Evolutionary conservation across 2,888 invertebrate genomes (phyloP), one percentile per base, ranked within the genome.

Genomic region (Caenorhabditis angaria): DNA sequence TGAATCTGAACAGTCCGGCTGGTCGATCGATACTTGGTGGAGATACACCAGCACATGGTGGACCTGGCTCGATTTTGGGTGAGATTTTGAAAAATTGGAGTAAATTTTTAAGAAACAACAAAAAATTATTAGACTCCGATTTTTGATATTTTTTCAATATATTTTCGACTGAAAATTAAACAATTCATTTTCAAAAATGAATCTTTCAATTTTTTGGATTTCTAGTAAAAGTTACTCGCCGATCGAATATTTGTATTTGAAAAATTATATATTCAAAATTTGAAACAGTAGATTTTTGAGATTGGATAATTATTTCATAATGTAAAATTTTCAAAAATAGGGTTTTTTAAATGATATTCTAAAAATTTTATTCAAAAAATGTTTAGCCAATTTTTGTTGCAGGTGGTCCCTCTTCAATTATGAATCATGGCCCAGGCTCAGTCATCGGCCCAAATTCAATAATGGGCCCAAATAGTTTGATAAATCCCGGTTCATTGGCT

Each of bases 381-480:
- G n/a, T n/a, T n/a, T n/a, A n/a, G n/a, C n/a, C n/a, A n/a, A 56
- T 14, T 20, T 61, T 60, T 4, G 50, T 64, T 12, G 54, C 51
- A 29, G 69, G 64, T 61, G 61, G 72, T 35, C 58, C 73, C 2
- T 65, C 64, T 1, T 78, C 78, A 0, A 41, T 78, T 18, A 53
- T 78, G 29, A 77, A 70, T 18, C 74, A 68, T 22, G 82, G 82
- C 12, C 85, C 83, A 12, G 77, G 77, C 5, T 83, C 82, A 4
- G 75, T 84, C 1, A 65, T 81, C 41, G 79, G 78, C 27, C 81
- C 81, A 10, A 70, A 69, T 28, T 77, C 80, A 24, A 68, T 78
- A 50, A 25, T 76, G 1, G 77, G 76, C 24, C 78, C 81, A 2
- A 59, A 58, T 22, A 73, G 72, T 61, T 50, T 79, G 28, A 50